These are phyloP conservation scores for Euura lappo DNA, from an alignment of 1,140 invertebrate species.

Conservation along the genomic window DNA sequence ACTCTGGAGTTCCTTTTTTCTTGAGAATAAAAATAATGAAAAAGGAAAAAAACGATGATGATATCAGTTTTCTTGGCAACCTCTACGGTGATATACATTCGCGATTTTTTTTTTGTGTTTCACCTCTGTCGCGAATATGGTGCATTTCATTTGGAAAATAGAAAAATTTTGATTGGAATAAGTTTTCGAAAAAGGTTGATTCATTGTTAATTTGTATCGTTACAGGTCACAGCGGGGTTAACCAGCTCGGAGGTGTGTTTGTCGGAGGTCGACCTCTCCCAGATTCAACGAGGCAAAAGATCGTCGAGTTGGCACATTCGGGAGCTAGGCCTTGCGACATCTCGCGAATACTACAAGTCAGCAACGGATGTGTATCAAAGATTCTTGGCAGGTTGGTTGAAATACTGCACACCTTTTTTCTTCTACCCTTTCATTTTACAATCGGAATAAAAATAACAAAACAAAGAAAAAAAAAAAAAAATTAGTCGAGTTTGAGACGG, in stretches of 20 bases:
- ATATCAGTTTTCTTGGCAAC: too few relatives aligned
- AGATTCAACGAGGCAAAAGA: conserved; percentile 93
- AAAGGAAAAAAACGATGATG: too few relatives aligned
- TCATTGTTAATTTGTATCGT: conserved; percentile 12
- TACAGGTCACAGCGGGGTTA: conserved; percentile 93
- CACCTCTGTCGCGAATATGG: too few relatives aligned
- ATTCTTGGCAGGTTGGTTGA: conserved; percentile 80
- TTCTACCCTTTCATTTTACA: too few relatives aligned
- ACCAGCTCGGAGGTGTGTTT: conserved; percentile 98
- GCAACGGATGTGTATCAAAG: conserved; percentile 90
- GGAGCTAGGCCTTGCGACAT: conserved; percentile 95
- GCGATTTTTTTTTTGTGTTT: too few relatives aligned
- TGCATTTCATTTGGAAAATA: too few relatives aligned
- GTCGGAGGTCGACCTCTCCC: conserved; percentile 96
- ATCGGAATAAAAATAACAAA: conserved; percentile 8
- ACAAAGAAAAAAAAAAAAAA: not conserved
- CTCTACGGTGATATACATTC: too few relatives aligned
- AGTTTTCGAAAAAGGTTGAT: too few relatives aligned
- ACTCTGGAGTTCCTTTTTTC: too few relatives aligned
- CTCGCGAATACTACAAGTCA: conserved; percentile 89
- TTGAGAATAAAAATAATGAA: too few relatives aligned
- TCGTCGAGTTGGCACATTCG: conserved; percentile 92
- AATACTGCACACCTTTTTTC: conserved; percentile 38
- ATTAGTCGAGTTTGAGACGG: not conserved
- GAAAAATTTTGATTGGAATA: too few relatives aligned